These are phyloP conservation scores for Anabacerthia variegaticeps DNA, from an alignment of 2,797 vertebrate genomes.

Conservation along the genomic window DNA sequence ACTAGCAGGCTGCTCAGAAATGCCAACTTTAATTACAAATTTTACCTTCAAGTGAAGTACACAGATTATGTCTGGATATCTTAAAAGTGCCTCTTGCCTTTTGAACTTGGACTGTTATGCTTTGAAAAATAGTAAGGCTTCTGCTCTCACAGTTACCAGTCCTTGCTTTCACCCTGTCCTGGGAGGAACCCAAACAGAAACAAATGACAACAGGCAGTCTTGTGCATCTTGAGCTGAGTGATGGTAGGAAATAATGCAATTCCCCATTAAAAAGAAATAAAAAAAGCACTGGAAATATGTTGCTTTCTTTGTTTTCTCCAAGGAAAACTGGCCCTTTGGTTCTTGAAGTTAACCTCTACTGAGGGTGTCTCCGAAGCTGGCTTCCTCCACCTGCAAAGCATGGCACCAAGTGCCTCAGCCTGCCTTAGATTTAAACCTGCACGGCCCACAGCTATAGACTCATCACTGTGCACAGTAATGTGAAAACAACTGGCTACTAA, in stretches of 20 bases:
- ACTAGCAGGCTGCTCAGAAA: constrained; percentile 36
- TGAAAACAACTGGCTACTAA: neutral
- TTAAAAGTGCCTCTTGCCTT: neutral
- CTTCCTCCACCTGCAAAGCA: neutral
- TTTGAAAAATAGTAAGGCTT: neutral
- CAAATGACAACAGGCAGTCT: neutral
- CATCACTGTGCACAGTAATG: neutral
- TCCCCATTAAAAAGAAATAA: neutral
- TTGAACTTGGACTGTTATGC: neutral
- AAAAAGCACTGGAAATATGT: neutral
- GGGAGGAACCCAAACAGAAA: neutral
- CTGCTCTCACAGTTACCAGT: neutral
- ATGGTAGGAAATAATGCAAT: neutral
- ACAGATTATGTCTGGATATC: neutral
- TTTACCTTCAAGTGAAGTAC: neutral
- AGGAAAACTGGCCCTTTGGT: neutral
- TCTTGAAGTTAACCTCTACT: neutral
- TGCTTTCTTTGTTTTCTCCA: neutral
- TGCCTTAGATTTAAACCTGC: neutral
- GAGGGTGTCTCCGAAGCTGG: neutral
- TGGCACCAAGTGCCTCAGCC: neutral
- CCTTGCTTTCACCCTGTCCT: constrained; percentile 35
- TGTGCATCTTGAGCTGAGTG: neutral
- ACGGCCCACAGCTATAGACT: neutral
- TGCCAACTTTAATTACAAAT: constrained; percentile 25